Conservation (phyloP, 2,888 invertebrate genomes). For the Cephus spinipes region DNA sequence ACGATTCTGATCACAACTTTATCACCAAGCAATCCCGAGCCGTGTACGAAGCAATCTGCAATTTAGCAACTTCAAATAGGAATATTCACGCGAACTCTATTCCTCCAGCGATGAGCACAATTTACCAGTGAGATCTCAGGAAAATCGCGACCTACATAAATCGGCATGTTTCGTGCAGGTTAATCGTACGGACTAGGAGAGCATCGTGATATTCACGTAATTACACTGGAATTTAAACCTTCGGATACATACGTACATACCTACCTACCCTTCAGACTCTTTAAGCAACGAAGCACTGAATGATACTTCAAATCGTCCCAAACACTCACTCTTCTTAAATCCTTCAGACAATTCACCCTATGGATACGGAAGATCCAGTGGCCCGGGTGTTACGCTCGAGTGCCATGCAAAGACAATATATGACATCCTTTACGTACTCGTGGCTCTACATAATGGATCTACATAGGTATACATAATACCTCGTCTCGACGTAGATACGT, state of each 20-base stretch:
- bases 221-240: neutral
- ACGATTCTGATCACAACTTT: neutral
- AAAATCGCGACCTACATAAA: neutral
- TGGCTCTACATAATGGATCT: neutral
- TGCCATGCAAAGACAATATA: neutral
- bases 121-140: neutral
- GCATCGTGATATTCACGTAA: neutral
- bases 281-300: neutral
- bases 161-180: neutral
- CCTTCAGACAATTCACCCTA: neutral
- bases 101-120: neutral
- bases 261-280: neutral
- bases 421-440: neutral
- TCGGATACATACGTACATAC: neutral
- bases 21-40: neutral
- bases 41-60: neutral
- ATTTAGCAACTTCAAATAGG: neutral
- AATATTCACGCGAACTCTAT: neutral
- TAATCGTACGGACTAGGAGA: neutral
- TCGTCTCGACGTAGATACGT: neutral
- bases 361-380: neutral
- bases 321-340: neutral
- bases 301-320: neutral
- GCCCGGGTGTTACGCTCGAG: neutral
- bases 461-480: neutral